Conservation (phyloP, 2,797 vertebrate genomes). For the Tenualosa thibaudeaui region DNA sequence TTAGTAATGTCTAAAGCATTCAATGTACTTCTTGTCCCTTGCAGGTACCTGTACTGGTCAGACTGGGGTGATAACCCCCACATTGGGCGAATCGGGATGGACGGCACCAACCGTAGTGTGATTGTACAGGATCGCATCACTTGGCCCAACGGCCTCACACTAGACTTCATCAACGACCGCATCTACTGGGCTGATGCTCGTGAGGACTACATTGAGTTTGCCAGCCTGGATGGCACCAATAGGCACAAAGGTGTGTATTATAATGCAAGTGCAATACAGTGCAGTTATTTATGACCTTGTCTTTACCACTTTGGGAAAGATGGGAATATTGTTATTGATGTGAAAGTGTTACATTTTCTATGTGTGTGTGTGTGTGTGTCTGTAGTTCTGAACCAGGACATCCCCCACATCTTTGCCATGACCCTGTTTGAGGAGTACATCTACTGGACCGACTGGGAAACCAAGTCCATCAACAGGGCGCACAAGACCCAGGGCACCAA, state of each 20-base stretch:
- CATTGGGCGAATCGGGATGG: conserved; percentile 95
- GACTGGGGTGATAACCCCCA: conserved; percentile 97
- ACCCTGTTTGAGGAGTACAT: conserved; percentile 97
- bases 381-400: conserved; percentile 76
- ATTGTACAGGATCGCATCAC: conserved; percentile 93
- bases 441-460: conserved; percentile 99
- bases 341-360: background rate
- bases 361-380: background rate
- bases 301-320: too few species aligned
- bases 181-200: conserved; percentile 97
- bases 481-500: conserved; percentile 87
- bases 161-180: conserved; percentile 93
- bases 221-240: conserved; percentile 88
- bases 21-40: background rate
- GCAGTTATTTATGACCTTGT: too few species aligned
- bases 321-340: too few species aligned
- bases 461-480: conserved; percentile 95
- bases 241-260: conserved; percentile 79
- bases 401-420: conserved; percentile 97
- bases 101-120: conserved; percentile 85
- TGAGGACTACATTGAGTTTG: conserved; percentile 96
- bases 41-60: conserved; percentile 95
- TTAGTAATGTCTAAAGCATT: background rate
- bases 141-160: conserved; percentile 93
- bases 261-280: background rate